Evolutionary conservation across 2,797 vertebrate genomes (phyloP), one percentile per base, ranked within the genome.

Genomic region (Rhinatrema bivittatum): DNA sequence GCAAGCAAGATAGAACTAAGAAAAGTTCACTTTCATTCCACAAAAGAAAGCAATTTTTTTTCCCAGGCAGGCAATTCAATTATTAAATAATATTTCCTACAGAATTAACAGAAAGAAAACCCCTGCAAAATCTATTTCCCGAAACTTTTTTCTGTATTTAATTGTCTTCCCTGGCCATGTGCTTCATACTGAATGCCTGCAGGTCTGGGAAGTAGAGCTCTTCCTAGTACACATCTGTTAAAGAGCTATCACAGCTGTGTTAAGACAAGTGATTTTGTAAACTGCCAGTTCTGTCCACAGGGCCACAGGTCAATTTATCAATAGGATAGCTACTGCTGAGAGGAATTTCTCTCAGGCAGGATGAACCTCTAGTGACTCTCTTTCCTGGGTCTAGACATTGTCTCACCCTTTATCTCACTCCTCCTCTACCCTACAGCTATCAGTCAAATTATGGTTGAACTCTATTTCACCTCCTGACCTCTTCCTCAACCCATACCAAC

Each of bases 381-480:
- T n/a, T 74, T 65, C 36, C 1, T 17, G 16, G 60, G 46, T 46
- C 3, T 11, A 42, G 64, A 53, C 51, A 3, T 33, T n/a, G n/a
- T n/a, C n/a, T n/a, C n/a, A n/a, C n/a, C n/a, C n/a, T n/a, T n/a
- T n/a, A n/a, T n/a, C n/a, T n/a, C n/a, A n/a, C n/a, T n/a, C n/a
- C n/a, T n/a, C n/a, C n/a, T n/a, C 39, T 15, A 26, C 13, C 26
- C 5, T 22, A 20, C 14, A n/a, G 27, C 67, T 20, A 74, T 83
- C 56, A 4, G 65, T 81, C 75, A 74, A 62, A 60, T 50, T 13
- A 50, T 32, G 47, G 37, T 53, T 88, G 86, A 89, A 87, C 87
- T 89, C 72, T 44, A 38, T 31, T 49, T 90, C 79, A 81, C 89
- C 88, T 73, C 57, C 46, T 76, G 83, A 87, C 86, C 89, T 56